phyloP scores from a whole-genome alignment of 2,113 vertebrate genomes.

The Petroica traversi region DNA sequence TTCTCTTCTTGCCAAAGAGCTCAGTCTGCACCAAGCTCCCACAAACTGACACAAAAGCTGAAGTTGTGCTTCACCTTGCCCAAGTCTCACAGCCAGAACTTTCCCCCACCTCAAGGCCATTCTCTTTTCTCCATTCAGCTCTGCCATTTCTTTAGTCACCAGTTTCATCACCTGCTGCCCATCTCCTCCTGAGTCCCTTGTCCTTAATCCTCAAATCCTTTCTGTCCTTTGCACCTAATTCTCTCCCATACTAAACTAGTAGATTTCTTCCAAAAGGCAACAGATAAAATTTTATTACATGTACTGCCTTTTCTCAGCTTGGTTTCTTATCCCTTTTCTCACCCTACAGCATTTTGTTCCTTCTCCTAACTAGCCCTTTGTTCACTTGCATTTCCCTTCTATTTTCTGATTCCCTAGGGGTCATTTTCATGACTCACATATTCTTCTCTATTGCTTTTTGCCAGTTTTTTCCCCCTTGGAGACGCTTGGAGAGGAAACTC shows the following conservation, averaged over 20 bases:
- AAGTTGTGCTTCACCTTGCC: neutral
- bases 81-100: neutral
- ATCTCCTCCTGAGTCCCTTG: neutral
- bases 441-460: neutral
- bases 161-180: neutral
- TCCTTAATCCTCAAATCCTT: neutral
- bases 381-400: neutral
- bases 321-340: neutral
- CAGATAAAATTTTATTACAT: neutral
- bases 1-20: neutral
- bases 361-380: neutral
- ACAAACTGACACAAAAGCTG: neutral
- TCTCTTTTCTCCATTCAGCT: neutral
- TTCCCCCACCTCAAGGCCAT: neutral
- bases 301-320: neutral
- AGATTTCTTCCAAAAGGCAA: neutral
- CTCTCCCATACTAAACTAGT: neutral
- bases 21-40: neutral
- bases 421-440: neutral
- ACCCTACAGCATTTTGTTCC: neutral
- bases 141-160: neutral
- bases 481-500: neutral
- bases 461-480: neutral
- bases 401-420: neutral
- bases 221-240: neutral